Conservation (phyloP, 2,888 invertebrate species). For the Melanchra persicariae region DNA sequence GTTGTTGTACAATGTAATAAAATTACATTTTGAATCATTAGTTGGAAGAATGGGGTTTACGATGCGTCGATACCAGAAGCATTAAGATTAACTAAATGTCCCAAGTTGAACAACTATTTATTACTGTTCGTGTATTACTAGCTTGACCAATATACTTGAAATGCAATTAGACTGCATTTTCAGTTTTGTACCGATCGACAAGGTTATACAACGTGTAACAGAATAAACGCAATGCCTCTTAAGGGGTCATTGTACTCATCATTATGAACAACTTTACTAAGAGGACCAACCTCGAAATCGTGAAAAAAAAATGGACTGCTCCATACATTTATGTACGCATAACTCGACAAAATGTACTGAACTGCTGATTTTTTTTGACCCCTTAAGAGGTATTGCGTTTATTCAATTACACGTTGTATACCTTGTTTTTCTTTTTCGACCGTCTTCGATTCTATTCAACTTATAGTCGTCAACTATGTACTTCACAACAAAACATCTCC, state of each 20-base stretch:
- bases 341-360: no score
- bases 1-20: neutral
- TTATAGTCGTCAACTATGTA: neutral
- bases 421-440: neutral
- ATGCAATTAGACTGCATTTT: neutral
- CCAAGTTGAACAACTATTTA: neutral
- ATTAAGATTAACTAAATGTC: neutral
- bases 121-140: no score
- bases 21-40: neutral
- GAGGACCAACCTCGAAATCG: no score
- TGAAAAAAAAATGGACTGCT: no score
- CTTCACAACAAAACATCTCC: neutral
- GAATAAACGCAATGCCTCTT: no score
- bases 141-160: neutral
- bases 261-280: no score
- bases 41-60: conserved; percentile 19
- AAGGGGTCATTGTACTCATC: no score
- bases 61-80: conserved; percentile 4
- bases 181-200: neutral
- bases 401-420: no score
- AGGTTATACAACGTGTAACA: no score
- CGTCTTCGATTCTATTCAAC: neutral
- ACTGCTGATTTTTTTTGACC: no score
- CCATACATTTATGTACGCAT: no score
- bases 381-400: no score